Base-by-base conservation (phyloP, 2,797 vertebrate species). In the Microctenopoma lineatum region DNA sequence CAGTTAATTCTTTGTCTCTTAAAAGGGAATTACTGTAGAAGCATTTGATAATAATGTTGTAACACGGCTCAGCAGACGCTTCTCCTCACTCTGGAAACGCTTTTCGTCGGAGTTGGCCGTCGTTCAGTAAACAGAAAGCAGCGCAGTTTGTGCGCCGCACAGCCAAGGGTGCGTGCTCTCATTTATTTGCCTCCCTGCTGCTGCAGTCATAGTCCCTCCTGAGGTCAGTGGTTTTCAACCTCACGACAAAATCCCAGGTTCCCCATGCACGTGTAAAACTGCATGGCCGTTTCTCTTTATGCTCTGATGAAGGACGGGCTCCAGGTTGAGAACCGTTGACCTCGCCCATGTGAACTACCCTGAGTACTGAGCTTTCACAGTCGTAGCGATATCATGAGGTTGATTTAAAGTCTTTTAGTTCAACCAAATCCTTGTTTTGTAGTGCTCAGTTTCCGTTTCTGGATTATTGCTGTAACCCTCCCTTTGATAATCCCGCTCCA, bases 111-210 rank as follows among this genome's bases (percentile, higher is more conserved):
- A 87, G 90, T 63, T 89, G 90, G 90, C 87, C 90, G 4, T 85
- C 85, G 2, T 84, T 90, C 84, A 83, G 69, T 84, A 87, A 87
- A 87, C 89, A 86, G 39, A 89, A 75, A 87, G 87, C 89, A 32
- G 87, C 87, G 2, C 86, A 84, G 81, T 89, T 91, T 85, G 86
- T 90, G 84, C 79, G 75, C 5, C 84, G 84, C 58, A 85, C 86
- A 52, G 84, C 86, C 75, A 87, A 83, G 80, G 91, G 90, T 92
- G 87, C 0, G 90, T 92, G 60, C 41, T 80, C 63, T 82, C 34
- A 32, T 70, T 82, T 60, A 21, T 61, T 47, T 66, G 55, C 60
- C 71, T 48, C 56, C 75, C 58, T 56, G 18, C 66, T 41, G 41
- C 26, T 32, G 54, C 18, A 2, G 45, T 60, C 26, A 1, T 39